Conservation (phyloP, 2,888 invertebrate species). For the Ramazzottius varieornatus region DNA sequence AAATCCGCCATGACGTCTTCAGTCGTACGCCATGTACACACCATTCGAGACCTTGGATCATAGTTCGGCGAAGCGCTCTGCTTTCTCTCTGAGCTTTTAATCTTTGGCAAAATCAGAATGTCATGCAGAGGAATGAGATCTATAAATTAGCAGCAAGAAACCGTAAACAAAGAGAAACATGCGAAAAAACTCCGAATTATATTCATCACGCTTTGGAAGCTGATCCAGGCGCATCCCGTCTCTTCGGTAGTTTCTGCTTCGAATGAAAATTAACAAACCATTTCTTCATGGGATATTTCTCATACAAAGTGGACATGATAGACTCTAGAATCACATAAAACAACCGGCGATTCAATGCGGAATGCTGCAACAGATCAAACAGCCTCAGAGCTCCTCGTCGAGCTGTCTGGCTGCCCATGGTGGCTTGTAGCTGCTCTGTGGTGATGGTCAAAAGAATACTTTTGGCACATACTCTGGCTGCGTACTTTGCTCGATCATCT, state of each 20-base stretch:
- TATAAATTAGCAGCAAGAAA: no score
- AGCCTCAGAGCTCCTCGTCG: neutral
- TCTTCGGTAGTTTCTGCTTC: neutral
- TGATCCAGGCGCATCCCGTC: neutral
- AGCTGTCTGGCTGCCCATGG: neutral
- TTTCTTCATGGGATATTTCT: conserved; percentile 1
- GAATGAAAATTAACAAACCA: neutral
- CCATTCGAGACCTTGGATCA: no score
- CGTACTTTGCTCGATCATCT: neutral
- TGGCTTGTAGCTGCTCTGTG: neutral
- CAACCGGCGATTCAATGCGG: conserved; percentile 3
- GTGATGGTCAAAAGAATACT: neutral
- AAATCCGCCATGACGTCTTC: no score
- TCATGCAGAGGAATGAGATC: no score
- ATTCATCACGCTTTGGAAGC: no score
- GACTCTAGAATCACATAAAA: conserved; percentile 1
- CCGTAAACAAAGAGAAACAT: no score
- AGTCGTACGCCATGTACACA: no score
- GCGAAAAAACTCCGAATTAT: no score
- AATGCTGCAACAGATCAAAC: neutral
- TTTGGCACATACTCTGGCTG: neutral
- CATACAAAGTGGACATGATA: neutral
- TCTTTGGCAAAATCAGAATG: no score
- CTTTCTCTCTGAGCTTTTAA: no score
- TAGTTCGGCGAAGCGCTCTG: no score